Evolutionary conservation across 2,888 invertebrate species (phyloP), one percentile per base, ranked within the genome.

Genomic region (Chrysodeixis includens): DNA sequence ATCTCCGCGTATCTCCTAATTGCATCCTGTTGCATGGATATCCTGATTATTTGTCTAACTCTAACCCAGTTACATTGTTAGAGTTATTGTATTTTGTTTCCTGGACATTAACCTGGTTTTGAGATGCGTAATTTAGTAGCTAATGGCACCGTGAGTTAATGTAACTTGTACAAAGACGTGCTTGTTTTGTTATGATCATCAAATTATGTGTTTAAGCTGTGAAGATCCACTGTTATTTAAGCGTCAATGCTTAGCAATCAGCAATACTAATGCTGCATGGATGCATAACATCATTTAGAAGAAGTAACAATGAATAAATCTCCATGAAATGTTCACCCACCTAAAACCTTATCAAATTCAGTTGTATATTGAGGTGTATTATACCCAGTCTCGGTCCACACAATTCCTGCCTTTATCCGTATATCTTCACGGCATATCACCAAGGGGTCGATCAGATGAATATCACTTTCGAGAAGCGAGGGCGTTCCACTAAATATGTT

Each of bases 1-100:
- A 79, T 79, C 79, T 77, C 66, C 71, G 62, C 20, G 61, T 53
- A 71, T 69, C 70, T 77, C 61, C 68, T 71, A 73, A 79, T 73
- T 77, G 65, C 71, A 71, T 79, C 80, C 79, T 77, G 73, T 53
- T 69, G 54, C 53, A 49, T 49, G 40, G 40, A 65, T 58, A 68
- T 71, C 56, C 61, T 62, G 56, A 54, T 75, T 69, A 73, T 73
- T 71, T 64, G 56, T 64, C 61, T 65, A 69, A 46, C 59, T 26
- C 54, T 79, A 46, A 66, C 72, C 68, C 55, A 69, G 56, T 52
- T 79, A 53, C 62, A 77, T 69, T 62, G 32, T 71, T 61, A 30
- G 65, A 54, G 46, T 57, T 55, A 65, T 66, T 74, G 62, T 61
- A 65, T 60, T 59, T 62, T 68, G 61, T 67, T 73, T 68, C 67